phyloP scores from a whole-genome alignment of 2,113 vertebrate species.

The Ophiodon elongatus region DNA sequence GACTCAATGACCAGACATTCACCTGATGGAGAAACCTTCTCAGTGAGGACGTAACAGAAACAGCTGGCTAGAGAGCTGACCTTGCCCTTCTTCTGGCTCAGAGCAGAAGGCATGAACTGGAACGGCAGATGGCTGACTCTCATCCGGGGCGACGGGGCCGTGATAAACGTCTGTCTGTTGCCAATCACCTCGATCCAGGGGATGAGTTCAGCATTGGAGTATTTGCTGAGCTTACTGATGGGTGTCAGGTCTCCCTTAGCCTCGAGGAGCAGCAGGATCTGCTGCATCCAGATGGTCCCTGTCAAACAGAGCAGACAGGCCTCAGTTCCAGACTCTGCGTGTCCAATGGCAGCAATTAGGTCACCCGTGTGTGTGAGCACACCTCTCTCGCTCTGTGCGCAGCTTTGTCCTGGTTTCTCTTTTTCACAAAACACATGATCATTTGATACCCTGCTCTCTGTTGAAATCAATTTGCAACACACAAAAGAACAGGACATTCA shows the following conservation, averaged over 20 bases:
- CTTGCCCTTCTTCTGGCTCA: constrained; percentile 74
- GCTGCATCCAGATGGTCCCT: constrained; percentile 82
- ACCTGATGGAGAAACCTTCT: background rate
- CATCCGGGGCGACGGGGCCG: constrained; percentile 48
- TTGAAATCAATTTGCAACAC: constrained; percentile 16
- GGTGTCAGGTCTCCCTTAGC: constrained; percentile 60
- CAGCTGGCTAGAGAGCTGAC: constrained; percentile 37
- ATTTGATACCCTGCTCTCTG: constrained; percentile 5
- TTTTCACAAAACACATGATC: constrained; percentile 20
- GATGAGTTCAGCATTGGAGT: constrained; percentile 35
- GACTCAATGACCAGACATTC: too few relatives aligned
- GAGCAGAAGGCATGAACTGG: constrained; percentile 65
- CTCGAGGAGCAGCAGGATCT: constrained; percentile 75
- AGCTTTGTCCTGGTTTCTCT: background rate
- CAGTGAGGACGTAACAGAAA: background rate
- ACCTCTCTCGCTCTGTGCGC: background rate
- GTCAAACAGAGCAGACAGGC: constrained; percentile 20
- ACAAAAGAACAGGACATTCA: constrained; percentile 14
- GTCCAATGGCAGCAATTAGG: background rate
- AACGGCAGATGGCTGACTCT: constrained; percentile 67
- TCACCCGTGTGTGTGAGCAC: background rate
- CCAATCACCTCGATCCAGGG: constrained; percentile 75
- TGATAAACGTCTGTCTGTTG: constrained; percentile 43
- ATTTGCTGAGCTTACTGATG: background rate
- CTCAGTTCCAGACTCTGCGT: background rate